phyloP scores from a whole-genome alignment of 2,888 invertebrate genomes.

The Eupithecia dodoneata region DNA sequence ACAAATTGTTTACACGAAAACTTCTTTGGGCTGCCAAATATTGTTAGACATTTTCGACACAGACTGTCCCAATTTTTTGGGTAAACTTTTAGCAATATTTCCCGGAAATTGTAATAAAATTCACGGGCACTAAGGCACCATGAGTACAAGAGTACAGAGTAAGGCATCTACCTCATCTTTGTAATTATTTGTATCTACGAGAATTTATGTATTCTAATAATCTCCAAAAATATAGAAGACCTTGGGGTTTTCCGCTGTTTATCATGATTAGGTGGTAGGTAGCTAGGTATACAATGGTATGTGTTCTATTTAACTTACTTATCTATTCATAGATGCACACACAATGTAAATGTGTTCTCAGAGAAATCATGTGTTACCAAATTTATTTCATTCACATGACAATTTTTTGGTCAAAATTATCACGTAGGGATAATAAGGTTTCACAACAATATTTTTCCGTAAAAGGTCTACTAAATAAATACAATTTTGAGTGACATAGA shows the following conservation, averaged over 20 bases:
- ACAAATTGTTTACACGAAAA: conserved; percentile 33
- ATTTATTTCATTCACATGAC: conserved; percentile 5
- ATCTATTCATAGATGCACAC: conserved; percentile 15
- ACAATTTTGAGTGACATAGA: not conserved
- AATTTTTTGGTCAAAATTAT: not conserved
- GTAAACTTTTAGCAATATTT: conserved; percentile 4
- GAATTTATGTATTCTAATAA: conserved; percentile 24
- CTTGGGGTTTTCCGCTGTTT: conserved; percentile 50
- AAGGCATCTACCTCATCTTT: not conserved
- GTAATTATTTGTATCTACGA: not conserved
- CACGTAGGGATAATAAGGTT: not conserved
- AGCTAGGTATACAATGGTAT: conserved; percentile 14
- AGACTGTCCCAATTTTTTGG: not conserved
- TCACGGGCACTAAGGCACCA: not conserved
- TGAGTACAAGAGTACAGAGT: too few relatives aligned
- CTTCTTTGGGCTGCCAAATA: conserved; percentile 24
- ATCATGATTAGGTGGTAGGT: conserved; percentile 28
- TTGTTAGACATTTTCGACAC: conserved; percentile 26
- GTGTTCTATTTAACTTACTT: not conserved
- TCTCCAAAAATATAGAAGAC: conserved; percentile 41
- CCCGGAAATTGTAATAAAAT: not conserved
- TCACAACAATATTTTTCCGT: too few relatives aligned
- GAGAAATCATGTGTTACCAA: conserved; percentile 12
- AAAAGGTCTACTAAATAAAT: not conserved
- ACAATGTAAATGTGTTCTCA: conserved; percentile 20